These are phyloP conservation scores for Coptotermes formosanus DNA, from an alignment of 1,140 invertebrate genomes.

Conservation along the genomic window DNA sequence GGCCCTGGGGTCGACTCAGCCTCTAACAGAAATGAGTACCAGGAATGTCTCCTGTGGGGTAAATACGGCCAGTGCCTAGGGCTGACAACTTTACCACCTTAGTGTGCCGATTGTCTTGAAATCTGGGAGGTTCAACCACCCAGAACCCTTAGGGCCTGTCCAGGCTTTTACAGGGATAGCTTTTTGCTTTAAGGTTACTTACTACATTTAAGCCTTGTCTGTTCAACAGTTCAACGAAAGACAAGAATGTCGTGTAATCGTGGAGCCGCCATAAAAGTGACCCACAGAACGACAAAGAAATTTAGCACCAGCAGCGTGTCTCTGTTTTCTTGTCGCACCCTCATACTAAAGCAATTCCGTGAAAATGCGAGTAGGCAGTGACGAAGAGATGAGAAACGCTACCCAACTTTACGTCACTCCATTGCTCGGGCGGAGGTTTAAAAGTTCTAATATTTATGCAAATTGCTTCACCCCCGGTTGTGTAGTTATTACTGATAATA, in stretches of 20 bases:
- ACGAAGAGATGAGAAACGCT: not conserved
- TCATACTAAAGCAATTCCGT: not conserved
- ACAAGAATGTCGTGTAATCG: not conserved
- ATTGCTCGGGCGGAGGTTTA: not conserved
- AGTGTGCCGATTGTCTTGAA: too few species aligned
- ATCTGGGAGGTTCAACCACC: too few species aligned
- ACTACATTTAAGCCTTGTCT: not conserved
- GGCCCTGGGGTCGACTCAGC: too few species aligned
- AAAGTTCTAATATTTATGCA: constrained; percentile 20
- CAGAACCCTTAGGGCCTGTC: too few species aligned
- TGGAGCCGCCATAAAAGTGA: not conserved
- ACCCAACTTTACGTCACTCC: not conserved
- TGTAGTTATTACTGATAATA: constrained; percentile 6
- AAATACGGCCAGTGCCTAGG: too few species aligned
- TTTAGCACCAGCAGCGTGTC: not conserved
- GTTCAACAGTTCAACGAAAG: not conserved
- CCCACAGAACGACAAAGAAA: not conserved
- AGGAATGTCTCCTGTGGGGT: too few species aligned
- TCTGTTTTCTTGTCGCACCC: not conserved
- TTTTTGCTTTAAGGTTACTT: not conserved
- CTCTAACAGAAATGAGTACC: too few species aligned
- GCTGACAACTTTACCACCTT: too few species aligned
- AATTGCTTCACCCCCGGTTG: not conserved
- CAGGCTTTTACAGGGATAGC: too few species aligned
- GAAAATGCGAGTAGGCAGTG: not conserved